Conservation (phyloP, 2,113 vertebrate genomes). For the Cairina moschata region DNA sequence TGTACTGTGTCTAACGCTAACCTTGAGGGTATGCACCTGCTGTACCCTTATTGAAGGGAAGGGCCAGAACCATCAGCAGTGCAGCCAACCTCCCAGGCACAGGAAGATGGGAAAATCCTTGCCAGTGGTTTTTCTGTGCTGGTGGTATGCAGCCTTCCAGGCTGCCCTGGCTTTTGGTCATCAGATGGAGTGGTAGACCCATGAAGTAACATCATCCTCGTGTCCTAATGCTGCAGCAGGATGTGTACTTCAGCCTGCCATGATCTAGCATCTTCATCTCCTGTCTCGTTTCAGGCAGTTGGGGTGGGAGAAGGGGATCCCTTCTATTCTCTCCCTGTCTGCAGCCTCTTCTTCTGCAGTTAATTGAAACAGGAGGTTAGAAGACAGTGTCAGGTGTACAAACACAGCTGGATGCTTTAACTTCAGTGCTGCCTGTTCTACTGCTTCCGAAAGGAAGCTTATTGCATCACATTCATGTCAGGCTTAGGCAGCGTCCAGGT, state of each 20-base stretch:
- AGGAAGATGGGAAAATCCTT: neutral
- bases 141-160: neutral
- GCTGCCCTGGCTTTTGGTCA: neutral
- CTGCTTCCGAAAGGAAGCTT: neutral
- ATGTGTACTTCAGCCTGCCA: neutral
- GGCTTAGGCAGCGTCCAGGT: neutral
- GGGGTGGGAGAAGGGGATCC: neutral
- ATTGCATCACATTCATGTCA: neutral
- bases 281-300: neutral
- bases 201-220: neutral
- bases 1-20: rapidly evolving
- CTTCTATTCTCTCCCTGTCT: neutral
- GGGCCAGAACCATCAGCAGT: neutral
- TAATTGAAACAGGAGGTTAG: neutral
- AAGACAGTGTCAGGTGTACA: neutral
- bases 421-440: neutral
- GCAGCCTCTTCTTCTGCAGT: neutral
- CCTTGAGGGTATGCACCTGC: neutral
- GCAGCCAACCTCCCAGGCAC: neutral
- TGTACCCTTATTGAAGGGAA: neutral
- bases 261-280: slow-evolving; percentile 3
- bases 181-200: slow-evolving; percentile 16
- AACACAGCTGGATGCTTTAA: neutral
- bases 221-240: slow-evolving; percentile 17
- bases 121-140: neutral